Evolutionary conservation across 2,797 vertebrate genomes (phyloP), one percentile per base, ranked within the genome.

Genomic region (Philypnodon macrostomus): DNA sequence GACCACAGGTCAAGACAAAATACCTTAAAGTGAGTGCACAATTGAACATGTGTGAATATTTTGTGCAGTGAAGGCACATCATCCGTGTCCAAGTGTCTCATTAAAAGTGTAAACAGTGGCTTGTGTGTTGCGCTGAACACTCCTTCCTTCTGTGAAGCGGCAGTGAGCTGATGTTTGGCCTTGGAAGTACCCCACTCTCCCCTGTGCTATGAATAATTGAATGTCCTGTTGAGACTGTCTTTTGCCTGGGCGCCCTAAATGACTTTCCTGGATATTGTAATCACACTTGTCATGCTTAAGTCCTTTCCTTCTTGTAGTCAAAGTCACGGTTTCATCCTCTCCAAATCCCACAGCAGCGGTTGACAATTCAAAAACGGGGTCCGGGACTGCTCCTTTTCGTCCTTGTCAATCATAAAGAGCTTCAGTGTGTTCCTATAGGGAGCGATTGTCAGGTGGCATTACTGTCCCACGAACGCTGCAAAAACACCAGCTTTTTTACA

Each of bases 401-500:
- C 88, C 89, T 90, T 91, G 89, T 91, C 90, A 90, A 89, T 90
- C 89, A 90, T 48, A 17, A 48, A 57, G 51, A 70, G 53, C 44
- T 65, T 54, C 61, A 57, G 58, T 58, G 47, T 51, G 44, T 75
- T 86, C 70, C 77, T 80, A 59, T 70, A 74, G 77, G 84, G 88
- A 90, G 53, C 18, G 63, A 80, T 73, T 86, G 88, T 89, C 90
- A 90, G 83, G 85, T 80, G 81, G 74, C 84, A 90, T 91, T 90
- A 91, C 61, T 72, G 78, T 87, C 84, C 83, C 70, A 47, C 63
- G 46, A 67, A 66, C 39, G 21, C 79, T 62, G 73, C 80, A 79
- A 81, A 89, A 88, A 85, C 15, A 80, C 56, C 63, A 68, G 50
- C 75, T 80, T 88, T 88, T 89, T 85, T 80, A 83, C 80, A 88